phyloP scores from a whole-genome alignment of 2,113 vertebrate species.

The Prunella fulvescens region DNA sequence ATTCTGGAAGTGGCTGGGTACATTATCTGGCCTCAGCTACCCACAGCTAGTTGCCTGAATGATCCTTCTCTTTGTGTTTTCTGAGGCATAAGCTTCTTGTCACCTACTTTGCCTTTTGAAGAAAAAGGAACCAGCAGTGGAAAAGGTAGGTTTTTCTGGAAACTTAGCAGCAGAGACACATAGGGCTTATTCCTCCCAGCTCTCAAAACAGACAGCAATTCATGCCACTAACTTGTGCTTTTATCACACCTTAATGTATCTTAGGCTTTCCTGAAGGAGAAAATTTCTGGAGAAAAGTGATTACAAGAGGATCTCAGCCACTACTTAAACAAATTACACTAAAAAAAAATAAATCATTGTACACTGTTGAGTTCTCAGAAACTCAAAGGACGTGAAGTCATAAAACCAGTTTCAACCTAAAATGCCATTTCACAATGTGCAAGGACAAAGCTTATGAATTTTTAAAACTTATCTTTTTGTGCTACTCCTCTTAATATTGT shows the following conservation, averaged over 20 bases:
- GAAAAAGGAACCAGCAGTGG: background rate
- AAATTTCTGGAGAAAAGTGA: background rate
- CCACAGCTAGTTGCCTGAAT: background rate
- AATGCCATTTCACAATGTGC: background rate
- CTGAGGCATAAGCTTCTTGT: background rate
- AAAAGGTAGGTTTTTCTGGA: background rate
- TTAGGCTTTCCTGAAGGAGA: background rate
- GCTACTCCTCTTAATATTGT: background rate
- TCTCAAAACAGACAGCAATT: background rate
- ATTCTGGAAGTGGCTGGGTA: background rate
- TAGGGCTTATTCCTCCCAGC: background rate
- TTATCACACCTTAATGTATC: background rate
- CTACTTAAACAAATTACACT: background rate
- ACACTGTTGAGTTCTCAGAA: background rate
- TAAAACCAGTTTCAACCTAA: background rate
- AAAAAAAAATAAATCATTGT: background rate
- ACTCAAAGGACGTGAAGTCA: background rate
- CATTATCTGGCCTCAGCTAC: background rate
- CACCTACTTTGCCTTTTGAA: background rate
- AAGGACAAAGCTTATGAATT: background rate
- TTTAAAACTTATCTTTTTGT: background rate
- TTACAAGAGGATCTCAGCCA: background rate
- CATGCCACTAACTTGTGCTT: background rate
- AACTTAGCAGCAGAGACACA: background rate
- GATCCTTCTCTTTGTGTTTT: background rate